These are phyloP conservation scores for Pelecanus crispus DNA, from an alignment of 2,113 vertebrate genomes.

Conservation along the genomic window DNA sequence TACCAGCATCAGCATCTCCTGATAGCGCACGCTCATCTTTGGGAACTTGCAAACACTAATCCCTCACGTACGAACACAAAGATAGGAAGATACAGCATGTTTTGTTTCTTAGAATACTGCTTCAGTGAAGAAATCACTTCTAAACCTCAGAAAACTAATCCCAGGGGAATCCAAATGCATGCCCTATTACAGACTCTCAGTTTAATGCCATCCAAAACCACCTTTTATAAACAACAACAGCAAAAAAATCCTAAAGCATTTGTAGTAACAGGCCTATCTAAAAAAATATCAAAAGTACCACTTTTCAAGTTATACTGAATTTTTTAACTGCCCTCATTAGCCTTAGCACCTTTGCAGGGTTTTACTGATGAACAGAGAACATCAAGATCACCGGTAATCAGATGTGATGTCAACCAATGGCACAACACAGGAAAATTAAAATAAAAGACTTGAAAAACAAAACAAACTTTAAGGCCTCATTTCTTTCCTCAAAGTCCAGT, in stretches of 20 bases:
- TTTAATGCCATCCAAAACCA: not conserved
- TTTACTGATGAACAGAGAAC: not conserved
- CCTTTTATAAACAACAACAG: too few relatives aligned
- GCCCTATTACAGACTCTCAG: rapidly evolving
- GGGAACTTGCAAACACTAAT: not conserved
- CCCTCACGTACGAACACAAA: rapidly evolving
- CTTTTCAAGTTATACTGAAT: too few relatives aligned
- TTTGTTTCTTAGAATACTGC: not conserved
- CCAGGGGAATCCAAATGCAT: too few relatives aligned
- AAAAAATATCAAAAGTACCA: not conserved
- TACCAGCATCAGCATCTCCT: not conserved
- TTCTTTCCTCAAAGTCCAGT: not conserved
- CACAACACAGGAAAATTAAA: not conserved
- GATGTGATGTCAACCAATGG: not conserved
- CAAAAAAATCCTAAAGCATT: not conserved
- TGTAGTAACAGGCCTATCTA: not conserved
- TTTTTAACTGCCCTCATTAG: not conserved
- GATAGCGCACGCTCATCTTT: rapidly evolving
- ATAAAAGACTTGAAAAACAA: not conserved
- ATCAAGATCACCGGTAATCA: not conserved
- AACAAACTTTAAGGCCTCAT: not conserved
- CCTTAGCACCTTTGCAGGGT: not conserved
- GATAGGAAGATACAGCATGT: rapidly evolving
- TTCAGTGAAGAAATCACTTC: not conserved
- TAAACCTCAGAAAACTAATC: not conserved